Evolutionary conservation across 2,113 vertebrate species (phyloP).

Genomic region (Cinclus cinclus): DNA sequence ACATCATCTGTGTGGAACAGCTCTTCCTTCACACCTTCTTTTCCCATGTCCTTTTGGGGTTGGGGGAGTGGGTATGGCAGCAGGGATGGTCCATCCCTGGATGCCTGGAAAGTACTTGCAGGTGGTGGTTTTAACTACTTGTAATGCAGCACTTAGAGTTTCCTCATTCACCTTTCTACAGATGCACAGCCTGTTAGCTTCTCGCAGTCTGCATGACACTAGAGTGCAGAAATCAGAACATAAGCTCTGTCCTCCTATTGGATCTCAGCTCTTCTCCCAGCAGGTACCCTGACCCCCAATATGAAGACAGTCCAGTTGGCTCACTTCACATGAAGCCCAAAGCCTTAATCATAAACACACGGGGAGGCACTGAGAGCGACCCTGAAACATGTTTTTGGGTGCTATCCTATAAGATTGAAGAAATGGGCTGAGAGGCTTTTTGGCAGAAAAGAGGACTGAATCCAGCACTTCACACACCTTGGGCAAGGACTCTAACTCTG

Average conservation of each 20-base stretch:
- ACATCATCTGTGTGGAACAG: neutral
- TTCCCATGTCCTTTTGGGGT: neutral
- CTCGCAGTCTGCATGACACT: rapidly evolving
- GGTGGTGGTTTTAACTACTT: neutral
- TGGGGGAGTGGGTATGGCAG: neutral
- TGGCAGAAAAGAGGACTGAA: neutral
- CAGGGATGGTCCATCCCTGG: neutral
- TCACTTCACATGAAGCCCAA: neutral
- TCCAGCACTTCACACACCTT: neutral
- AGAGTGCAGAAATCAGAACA: neutral
- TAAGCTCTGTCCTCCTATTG: neutral
- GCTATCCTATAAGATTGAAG: neutral
- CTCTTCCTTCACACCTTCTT: neutral
- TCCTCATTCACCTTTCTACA: neutral
- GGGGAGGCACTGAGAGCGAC: neutral
- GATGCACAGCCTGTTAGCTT: neutral
- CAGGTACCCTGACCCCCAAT: neutral
- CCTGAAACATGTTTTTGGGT: neutral
- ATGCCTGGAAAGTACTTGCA: neutral
- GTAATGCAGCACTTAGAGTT: neutral
- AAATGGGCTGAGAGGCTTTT: neutral
- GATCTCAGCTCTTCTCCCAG: neutral
- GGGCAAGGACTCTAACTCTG: neutral
- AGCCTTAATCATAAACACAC: neutral
- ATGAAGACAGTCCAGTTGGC: neutral